Conservation (phyloP, 1,140 invertebrate genomes). For the Apis mellifera region DNA sequence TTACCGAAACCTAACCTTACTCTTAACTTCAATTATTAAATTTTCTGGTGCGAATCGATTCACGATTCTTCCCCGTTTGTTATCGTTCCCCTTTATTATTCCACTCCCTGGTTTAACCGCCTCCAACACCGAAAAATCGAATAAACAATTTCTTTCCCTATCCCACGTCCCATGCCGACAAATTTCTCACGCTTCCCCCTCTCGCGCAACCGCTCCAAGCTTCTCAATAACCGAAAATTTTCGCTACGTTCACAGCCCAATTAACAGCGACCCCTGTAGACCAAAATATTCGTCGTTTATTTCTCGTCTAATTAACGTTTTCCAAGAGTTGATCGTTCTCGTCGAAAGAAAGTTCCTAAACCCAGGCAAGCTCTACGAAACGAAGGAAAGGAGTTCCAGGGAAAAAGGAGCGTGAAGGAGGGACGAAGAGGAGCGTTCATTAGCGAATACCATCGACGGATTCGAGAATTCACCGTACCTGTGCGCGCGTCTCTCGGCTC, state of each 20-base stretch:
- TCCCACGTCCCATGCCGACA: not conserved
- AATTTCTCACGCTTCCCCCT: constrained; percentile 55
- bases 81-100: constrained; percentile 1
- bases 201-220: not conserved
- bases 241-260: constrained; percentile 32
- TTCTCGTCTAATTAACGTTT: constrained; percentile 80
- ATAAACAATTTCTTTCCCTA: constrained; percentile 26
- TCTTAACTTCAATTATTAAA: too few species aligned
- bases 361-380: not conserved
- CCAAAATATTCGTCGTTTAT: constrained; percentile 13
- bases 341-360: not conserved
- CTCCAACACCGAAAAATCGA: constrained; percentile 4
- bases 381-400: not conserved
- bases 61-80: not conserved
- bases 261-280: constrained; percentile 25
- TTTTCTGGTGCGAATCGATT: not conserved
- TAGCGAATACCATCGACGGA: constrained; percentile 79
- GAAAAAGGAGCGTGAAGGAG: not conserved
- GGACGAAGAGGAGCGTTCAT: constrained; percentile 70
- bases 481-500: constrained; percentile 45
- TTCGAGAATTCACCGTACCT: constrained; percentile 62
- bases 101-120: not conserved
- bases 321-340: constrained; percentile 63
- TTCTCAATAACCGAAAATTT: constrained; percentile 33
- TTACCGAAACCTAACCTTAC: too few species aligned